Evolutionary conservation across 2,797 vertebrate genomes (phyloP).

Genomic region (Artibeus jamaicensis): DNA sequence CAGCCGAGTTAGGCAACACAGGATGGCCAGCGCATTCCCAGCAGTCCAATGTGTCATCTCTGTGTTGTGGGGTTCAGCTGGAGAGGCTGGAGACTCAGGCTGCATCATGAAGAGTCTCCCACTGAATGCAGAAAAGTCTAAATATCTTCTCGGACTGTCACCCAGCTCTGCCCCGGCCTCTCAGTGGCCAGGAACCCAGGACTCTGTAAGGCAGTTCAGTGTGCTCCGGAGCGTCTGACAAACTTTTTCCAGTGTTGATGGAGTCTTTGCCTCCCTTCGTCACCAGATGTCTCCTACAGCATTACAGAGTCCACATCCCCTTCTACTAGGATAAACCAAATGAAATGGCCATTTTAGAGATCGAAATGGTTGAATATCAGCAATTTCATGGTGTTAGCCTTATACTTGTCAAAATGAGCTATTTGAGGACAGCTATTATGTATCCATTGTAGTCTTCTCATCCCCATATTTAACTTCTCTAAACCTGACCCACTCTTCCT

Average conservation of each 20-base stretch:
- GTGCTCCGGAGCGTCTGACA: not conserved
- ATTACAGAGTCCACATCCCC: not conserved
- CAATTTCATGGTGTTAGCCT: not conserved
- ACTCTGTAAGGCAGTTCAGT: not conserved
- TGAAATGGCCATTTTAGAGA: not conserved
- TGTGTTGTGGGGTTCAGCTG: not conserved
- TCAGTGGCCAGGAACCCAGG: not conserved
- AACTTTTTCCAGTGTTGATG: not conserved
- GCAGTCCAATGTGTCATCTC: not conserved
- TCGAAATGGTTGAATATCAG: not conserved
- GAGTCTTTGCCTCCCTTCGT: not conserved
- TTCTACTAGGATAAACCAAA: not conserved
- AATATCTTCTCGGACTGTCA: not conserved
- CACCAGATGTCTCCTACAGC: not conserved
- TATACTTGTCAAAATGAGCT: not conserved
- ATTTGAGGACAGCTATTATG: slow-evolving; percentile 7
- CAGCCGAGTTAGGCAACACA: not conserved
- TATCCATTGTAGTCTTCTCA: not conserved
- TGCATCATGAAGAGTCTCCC: not conserved
- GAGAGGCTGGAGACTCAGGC: not conserved
- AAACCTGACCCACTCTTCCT: not conserved
- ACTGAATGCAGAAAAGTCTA: not conserved
- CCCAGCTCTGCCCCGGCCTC: not conserved
- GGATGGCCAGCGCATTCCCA: not conserved
- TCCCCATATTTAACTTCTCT: not conserved